phyloP scores from a whole-genome alignment of 2,888 invertebrate genomes.

The Dynastes hyllus region DNA sequence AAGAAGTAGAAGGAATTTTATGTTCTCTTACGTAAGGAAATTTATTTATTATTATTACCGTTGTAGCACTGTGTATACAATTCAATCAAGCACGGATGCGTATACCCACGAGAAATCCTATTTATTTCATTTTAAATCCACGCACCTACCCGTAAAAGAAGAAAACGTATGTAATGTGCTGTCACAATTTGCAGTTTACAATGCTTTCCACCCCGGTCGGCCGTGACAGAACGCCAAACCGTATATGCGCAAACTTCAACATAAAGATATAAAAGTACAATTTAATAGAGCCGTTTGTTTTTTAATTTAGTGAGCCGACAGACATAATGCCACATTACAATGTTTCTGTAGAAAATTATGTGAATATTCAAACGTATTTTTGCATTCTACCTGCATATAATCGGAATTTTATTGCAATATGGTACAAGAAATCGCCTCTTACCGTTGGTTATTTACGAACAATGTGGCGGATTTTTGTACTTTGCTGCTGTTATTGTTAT shows the following conservation, averaged over 20 bases:
- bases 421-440: slow-evolving; percentile 52
- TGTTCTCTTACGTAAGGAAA: too few relatives aligned
- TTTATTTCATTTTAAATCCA: slow-evolving; percentile 31
- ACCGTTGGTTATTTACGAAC: slow-evolving; percentile 49
- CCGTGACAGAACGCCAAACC: slow-evolving; percentile 41
- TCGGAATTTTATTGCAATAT: slow-evolving; percentile 55
- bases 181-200: slow-evolving; percentile 38
- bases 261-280: slow-evolving; percentile 58
- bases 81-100: slow-evolving; percentile 20
- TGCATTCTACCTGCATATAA: slow-evolving; percentile 55
- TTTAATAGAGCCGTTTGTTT: slow-evolving; percentile 67
- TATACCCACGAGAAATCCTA: not conserved
- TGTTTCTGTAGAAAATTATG: slow-evolving; percentile 67
- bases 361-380: slow-evolving; percentile 65
- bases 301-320: slow-evolving; percentile 69
- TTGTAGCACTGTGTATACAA: not conserved
- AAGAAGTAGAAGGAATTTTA: too few relatives aligned
- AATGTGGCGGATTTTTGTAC: slow-evolving; percentile 50
- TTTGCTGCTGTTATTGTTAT: slow-evolving; percentile 26
- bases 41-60: too few relatives aligned
- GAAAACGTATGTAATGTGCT: slow-evolving; percentile 24
- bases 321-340: slow-evolving; percentile 63
- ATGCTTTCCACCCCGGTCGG: slow-evolving; percentile 30
- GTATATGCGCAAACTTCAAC: slow-evolving; percentile 58
- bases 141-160: slow-evolving; percentile 14